phyloP scores from a whole-genome alignment of 2,888 invertebrate species.

The Coronaproctus castanopsis region DNA sequence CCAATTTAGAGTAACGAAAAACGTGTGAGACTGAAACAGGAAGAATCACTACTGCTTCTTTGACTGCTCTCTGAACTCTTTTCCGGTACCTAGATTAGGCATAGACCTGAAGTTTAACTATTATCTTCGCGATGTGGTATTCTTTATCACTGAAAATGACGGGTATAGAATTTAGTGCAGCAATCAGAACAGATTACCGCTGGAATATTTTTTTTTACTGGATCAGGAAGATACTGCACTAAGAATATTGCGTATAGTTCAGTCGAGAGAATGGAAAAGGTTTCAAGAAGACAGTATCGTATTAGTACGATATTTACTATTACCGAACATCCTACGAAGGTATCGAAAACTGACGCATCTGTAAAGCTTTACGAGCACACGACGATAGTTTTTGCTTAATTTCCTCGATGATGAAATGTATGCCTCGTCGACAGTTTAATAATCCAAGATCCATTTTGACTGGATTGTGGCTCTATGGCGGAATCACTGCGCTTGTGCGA shows the following conservation, averaged over 20 bases:
- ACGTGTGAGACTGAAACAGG: not conserved
- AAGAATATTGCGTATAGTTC: not conserved
- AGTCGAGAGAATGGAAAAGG: not conserved
- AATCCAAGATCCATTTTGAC: not conserved
- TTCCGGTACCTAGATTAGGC: not conserved
- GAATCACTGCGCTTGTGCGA: not conserved
- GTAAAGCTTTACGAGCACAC: not conserved
- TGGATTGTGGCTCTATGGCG: not conserved
- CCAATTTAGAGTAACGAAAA: not conserved
- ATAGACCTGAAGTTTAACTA: not conserved
- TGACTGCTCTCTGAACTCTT: not conserved
- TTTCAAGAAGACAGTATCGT: not conserved
- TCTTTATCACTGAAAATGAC: not conserved
- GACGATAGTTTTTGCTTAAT: not conserved
- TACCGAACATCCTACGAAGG: not conserved
- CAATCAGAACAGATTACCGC: not conserved
- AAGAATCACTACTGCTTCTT: not conserved
- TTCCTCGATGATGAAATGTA: not conserved
- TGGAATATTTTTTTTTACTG: not conserved
- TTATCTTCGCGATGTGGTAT: not conserved
- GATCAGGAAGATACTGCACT: not conserved
- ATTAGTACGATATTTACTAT: not conserved
- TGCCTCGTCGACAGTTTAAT: not conserved
- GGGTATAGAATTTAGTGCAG: not conserved
- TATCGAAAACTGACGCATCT: not conserved